Conservation (phyloP, 1,140 invertebrate genomes). For the Drosophila lowei region DNA sequence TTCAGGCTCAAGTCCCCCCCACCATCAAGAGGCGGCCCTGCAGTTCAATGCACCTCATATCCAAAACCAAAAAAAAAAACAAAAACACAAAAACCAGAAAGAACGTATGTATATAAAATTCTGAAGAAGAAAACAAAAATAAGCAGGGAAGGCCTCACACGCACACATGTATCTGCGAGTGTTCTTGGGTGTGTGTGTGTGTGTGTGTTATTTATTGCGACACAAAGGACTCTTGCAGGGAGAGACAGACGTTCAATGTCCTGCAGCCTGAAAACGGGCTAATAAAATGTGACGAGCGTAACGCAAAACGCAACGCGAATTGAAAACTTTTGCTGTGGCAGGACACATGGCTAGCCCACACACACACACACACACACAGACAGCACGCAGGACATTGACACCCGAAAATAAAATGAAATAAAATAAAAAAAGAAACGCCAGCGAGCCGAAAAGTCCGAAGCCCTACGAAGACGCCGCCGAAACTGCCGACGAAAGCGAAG, state of each 20-base stretch:
- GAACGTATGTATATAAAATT: conserved; percentile 1
- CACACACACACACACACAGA: conserved; percentile 15
- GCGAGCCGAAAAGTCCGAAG: conserved; percentile 58
- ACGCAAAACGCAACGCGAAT: conserved; percentile 70
- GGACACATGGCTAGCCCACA: conserved; percentile 24
- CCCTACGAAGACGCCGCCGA: conserved; percentile 58
- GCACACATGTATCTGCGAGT: conserved; percentile 16
- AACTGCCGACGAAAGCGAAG: conserved; percentile 55
- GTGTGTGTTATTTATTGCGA: conserved; percentile 71
- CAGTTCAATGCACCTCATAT: conserved; percentile 75
- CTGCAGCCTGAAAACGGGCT: conserved; percentile 75
- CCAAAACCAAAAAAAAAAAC: conserved; percentile 44
- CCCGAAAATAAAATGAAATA: conserved; percentile 60
- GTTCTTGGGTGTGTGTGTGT: conserved; percentile 16
- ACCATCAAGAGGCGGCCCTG: conserved; percentile 28
- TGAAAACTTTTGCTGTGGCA: conserved; percentile 55
- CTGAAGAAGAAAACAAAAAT: conserved; percentile 26
- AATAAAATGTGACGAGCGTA: conserved; percentile 80
- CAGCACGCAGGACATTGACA: conserved; percentile 75
- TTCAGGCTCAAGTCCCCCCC: conserved; percentile 16
- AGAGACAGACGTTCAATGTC: conserved; percentile 76
- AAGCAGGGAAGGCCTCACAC: conserved; percentile 35
- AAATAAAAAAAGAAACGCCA: conserved; percentile 49
- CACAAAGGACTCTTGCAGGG: conserved; percentile 68
- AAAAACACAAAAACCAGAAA: conserved; percentile 22